Base-by-base conservation (phyloP, 2,888 invertebrate species). In the Acheta domesticus region DNA sequence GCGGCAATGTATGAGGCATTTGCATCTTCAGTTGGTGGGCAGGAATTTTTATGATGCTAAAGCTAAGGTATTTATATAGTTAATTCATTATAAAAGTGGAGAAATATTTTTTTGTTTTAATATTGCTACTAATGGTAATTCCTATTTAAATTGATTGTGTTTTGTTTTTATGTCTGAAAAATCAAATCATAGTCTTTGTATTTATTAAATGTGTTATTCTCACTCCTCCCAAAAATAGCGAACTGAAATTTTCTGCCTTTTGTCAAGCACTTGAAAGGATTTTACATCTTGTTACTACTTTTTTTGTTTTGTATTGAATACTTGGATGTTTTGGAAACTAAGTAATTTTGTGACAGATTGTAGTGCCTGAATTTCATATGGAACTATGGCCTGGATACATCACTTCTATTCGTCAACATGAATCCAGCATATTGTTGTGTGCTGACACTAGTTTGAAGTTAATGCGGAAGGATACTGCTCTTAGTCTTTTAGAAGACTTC, bases 361-460 rank as follows among this genome's bases (percentile, higher is more conserved):
- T 36, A 8, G 73, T 82, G 49, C 81, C 80, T 19, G 77, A 82
- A 16, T 78, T 81, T 2, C 81, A 87, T 75, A 84, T 96, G 16
- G 92, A 94, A 85, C 86, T 96, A 0, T 95, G 95, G 94, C 95
- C 95, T 0, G 96, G 96, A 0, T 95, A 93, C 83, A 88, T 92
- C 19, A 95, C 96, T 0, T 93, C 94, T 0, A 95, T 97, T 74
- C 90, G 95, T 1, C 94, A 95, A 83, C 93, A 94, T 84, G 97
- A 97, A 84, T 86, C 89, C 0, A 88, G 90, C 1, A 89, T 97
- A 19, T 86, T 97, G 12, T 88, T 97, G 88, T 93, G 93, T 76
- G 89, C 92, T 0, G 96, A 96, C 85, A 91, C 96, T 0, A 89
- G 92, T 0, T 94, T 95, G 84, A 97, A 97, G 88, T 93, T 96